These are phyloP conservation scores for Agriopis aurantiaria DNA, from an alignment of 2,888 invertebrate species.

Conservation along the genomic window DNA sequence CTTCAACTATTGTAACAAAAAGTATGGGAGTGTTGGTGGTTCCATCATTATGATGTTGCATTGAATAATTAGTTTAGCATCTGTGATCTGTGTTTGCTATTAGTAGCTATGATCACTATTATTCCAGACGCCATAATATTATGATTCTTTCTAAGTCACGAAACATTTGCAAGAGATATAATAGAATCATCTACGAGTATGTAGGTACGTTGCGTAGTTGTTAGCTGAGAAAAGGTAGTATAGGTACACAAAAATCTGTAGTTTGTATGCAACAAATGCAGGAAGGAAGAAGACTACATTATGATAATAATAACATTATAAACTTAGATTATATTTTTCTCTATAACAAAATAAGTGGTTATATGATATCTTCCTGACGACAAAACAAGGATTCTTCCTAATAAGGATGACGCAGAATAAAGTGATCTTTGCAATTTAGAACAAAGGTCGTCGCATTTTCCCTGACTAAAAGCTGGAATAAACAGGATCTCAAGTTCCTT, in stretches of 20 bases:
- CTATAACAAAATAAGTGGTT: too few species aligned
- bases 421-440: neutral
- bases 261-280: neutral
- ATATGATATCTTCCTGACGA: neutral
- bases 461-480: slow-evolving; percentile 2
- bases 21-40: slow-evolving; percentile 22
- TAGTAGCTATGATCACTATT: slow-evolving; percentile 6
- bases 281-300: neutral
- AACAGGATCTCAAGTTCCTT: slow-evolving; percentile 13
- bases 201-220: neutral
- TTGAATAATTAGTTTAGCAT: slow-evolving; percentile 16
- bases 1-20: slow-evolving; percentile 22
- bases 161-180: neutral
- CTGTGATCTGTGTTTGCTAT: slow-evolving; percentile 16
- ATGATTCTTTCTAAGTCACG: slow-evolving; percentile 1
- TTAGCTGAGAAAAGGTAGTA: neutral
- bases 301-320: too few species aligned
- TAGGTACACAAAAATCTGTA: too few species aligned
- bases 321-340: too few species aligned
- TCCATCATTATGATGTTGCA: slow-evolving; percentile 19
- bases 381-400: neutral
- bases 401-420: neutral
- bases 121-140: slow-evolving; percentile 15
- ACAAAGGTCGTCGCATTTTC: slow-evolving; percentile 2
- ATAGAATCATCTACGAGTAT: neutral